Conservation (phyloP, 1,140 invertebrate genomes). For the Drosophila ananassae region DNA sequence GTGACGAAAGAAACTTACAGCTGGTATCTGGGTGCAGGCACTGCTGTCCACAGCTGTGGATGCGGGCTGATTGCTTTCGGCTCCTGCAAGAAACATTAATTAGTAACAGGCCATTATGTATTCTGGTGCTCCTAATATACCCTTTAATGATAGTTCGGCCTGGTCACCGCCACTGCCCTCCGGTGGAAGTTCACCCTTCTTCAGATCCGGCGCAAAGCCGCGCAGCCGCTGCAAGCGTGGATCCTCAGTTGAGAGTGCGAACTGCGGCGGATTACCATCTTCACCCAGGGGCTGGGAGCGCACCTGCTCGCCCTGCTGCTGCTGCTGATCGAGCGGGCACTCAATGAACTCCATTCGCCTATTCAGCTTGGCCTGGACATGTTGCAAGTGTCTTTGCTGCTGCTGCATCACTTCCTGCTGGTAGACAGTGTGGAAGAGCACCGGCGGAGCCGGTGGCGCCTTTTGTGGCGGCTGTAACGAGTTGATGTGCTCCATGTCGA, state of each 20-base stretch:
- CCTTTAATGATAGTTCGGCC: slow-evolving; percentile 43
- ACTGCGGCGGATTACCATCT: slow-evolving; percentile 66
- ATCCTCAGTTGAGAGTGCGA: slow-evolving; percentile 47
- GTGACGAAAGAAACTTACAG: slow-evolving; percentile 26
- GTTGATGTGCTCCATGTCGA: slow-evolving; percentile 81
- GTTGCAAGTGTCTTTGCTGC: slow-evolving; percentile 50
- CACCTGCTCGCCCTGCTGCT: slow-evolving; percentile 55
- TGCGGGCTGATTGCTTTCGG: slow-evolving; percentile 37
- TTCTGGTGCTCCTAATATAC: slow-evolving; percentile 13
- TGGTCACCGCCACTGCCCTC: slow-evolving; percentile 30
- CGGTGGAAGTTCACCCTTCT: slow-evolving; percentile 46
- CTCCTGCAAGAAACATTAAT: slow-evolving; percentile 15
- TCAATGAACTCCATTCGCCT: slow-evolving; percentile 54
- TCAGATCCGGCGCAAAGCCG: slow-evolving; percentile 44
- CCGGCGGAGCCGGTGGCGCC: slow-evolving; percentile 75
- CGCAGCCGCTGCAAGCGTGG: slow-evolving; percentile 60
- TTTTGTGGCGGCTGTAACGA: slow-evolving; percentile 76
- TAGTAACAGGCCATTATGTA: not conserved
- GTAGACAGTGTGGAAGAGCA: slow-evolving; percentile 65
- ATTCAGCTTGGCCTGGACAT: slow-evolving; percentile 55
- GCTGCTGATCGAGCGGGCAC: slow-evolving; percentile 59
- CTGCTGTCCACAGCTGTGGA: slow-evolving; percentile 34
- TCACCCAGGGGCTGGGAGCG: slow-evolving; percentile 80
- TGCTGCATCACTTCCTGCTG: slow-evolving; percentile 60
- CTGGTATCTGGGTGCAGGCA: slow-evolving; percentile 36